Percentiles rank a stretch among this genome's conserved stretches.
phyloP scores from a whole-genome alignment of 2,888 invertebrate species.

The Apodemia zela region DNA sequence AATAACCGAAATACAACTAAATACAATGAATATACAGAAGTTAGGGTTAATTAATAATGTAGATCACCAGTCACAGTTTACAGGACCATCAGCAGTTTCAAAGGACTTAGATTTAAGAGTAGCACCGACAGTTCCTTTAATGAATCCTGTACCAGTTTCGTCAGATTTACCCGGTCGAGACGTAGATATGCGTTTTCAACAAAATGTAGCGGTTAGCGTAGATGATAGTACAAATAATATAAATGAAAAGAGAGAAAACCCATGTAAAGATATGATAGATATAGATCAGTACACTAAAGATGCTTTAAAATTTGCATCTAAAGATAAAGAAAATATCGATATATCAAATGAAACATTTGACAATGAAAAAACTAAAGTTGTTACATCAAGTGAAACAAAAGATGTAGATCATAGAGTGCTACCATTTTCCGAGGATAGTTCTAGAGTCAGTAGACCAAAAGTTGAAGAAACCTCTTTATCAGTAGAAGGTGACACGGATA shows the following conservation, averaged over 20 bases:
- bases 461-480: constrained; percentile 41
- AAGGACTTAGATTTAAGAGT: constrained; percentile 74
- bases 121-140: constrained; percentile 53
- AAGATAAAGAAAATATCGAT: constrained; percentile 73
- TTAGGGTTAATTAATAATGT: constrained; percentile 67
- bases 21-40: constrained; percentile 81
- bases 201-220: constrained; percentile 39
- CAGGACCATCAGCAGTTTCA: constrained; percentile 41
- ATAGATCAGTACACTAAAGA: constrained; percentile 79
- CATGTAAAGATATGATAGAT: constrained; percentile 68
- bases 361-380: constrained; percentile 46
- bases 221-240: constrained; percentile 43
- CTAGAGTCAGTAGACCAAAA: constrained; percentile 41
- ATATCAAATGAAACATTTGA: constrained; percentile 63
- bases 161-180: constrained; percentile 68
- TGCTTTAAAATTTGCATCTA: constrained; percentile 70
- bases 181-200: constrained; percentile 73
- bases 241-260: constrained; percentile 43
- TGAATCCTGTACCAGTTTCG: constrained; percentile 43
- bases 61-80: constrained; percentile 47
- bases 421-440: constrained; percentile 59
- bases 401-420: constrained; percentile 75
- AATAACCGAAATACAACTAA: constrained; percentile 82
- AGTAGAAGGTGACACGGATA: constrained; percentile 68
- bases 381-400: constrained; percentile 53